Percentiles rank a stretch among this genome's conserved stretches.
Conservation (phyloP, 2,888 invertebrate species). For the Hylaea fasciaria region DNA sequence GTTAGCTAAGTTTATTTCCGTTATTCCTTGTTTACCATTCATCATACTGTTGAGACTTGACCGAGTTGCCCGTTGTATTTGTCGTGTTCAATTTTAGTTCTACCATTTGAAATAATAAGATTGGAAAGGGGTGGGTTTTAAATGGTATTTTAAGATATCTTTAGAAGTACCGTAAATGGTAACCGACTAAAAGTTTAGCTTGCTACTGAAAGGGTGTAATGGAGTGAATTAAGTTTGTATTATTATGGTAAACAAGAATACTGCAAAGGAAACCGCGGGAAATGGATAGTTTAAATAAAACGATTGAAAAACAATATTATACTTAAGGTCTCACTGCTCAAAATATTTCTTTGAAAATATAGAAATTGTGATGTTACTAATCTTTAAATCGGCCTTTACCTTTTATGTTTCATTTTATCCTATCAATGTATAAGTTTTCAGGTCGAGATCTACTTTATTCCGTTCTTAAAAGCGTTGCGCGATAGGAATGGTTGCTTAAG, state of each 20-base stretch:
- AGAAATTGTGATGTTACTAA: constrained; percentile 9
- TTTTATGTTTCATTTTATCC: constrained; percentile 15
- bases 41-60: constrained; percentile 74
- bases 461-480: constrained; percentile 8
- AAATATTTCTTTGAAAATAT: background rate
- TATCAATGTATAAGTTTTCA: constrained; percentile 19
- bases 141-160: no score
- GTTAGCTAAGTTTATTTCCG: constrained; percentile 71
- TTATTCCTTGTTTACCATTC: constrained; percentile 75
- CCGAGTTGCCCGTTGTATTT: constrained; percentile 60
- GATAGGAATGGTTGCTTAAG: constrained; percentile 17
- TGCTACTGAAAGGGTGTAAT: no score
- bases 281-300: no score
- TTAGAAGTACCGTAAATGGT: constrained; percentile 2
- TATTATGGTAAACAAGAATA: no score
- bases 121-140: no score
- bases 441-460: constrained; percentile 28
- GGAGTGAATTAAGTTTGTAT: no score
- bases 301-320: no score
- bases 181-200: no score
- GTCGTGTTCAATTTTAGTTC: constrained; percentile 65
- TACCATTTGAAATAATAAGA: constrained; percentile 49
- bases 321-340: no score
- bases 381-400: constrained; percentile 8
- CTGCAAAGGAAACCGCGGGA: no score